These are phyloP conservation scores for Urocitellus parryii DNA, from an alignment of 2,113 vertebrate species.

Conservation along the genomic window DNA sequence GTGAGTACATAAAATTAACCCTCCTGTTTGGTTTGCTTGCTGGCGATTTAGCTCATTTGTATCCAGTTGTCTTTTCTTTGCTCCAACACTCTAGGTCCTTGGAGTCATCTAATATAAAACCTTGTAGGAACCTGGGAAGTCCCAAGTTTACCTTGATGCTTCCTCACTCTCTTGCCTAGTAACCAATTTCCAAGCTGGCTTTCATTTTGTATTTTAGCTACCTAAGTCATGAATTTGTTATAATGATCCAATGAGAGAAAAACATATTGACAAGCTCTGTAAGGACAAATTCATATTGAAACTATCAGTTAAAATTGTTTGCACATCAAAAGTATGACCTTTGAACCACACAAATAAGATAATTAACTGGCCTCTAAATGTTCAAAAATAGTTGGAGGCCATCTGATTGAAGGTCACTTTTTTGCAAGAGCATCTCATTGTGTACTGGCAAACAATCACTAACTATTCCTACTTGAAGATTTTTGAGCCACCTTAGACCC, in stretches of 20 bases:
- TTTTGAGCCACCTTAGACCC: background rate
- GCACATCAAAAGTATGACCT: background rate
- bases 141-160: background rate
- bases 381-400: background rate
- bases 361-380: background rate
- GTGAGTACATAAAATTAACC: background rate
- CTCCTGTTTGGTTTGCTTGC: background rate
- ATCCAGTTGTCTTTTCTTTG: background rate
- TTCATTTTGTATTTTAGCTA: background rate
- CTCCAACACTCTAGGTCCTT: background rate
- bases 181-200: background rate
- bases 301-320: background rate
- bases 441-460: background rate
- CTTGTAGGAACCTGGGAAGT: background rate
- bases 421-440: background rate
- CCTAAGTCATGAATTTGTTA: background rate
- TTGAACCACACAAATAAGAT: background rate
- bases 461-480: background rate
- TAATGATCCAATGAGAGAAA: background rate
- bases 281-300: background rate
- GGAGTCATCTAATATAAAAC: background rate
- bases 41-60: background rate
- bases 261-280: background rate
- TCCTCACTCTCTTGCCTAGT: background rate
- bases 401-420: background rate